phyloP scores from a whole-genome alignment of 2,888 invertebrate genomes.

The Drosophila picticornis region DNA sequence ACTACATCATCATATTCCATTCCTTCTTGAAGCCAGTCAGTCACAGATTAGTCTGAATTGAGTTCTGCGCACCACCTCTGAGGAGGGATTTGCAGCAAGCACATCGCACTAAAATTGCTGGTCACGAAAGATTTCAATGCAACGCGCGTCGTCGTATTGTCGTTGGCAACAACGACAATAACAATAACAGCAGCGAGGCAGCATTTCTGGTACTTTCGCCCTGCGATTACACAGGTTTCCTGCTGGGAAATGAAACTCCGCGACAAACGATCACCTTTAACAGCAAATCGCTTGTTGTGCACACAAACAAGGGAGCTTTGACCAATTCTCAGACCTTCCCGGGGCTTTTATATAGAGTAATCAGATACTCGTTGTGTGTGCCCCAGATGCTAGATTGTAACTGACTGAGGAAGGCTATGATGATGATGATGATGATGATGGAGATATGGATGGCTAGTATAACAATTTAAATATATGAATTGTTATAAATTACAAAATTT shows the following conservation, averaged over 20 bases:
- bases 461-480: neutral
- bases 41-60: slow-evolving; percentile 86
- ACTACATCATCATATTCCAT: neutral
- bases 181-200: slow-evolving; percentile 61
- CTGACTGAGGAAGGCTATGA: slow-evolving; percentile 78
- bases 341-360: slow-evolving; percentile 84
- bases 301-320: slow-evolving; percentile 67
- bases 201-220: slow-evolving; percentile 85
- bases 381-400: slow-evolving; percentile 86
- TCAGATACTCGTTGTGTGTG: slow-evolving; percentile 85
- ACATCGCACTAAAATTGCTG: slow-evolving; percentile 86
- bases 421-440: slow-evolving; percentile 11
- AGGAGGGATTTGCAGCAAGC: slow-evolving; percentile 81
- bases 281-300: slow-evolving; percentile 43
- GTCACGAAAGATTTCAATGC: slow-evolving; percentile 85
- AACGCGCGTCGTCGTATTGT: slow-evolving; percentile 39
- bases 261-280: slow-evolving; percentile 68
- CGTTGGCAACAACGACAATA: slow-evolving; percentile 57
- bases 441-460: neutral
- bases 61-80: slow-evolving; percentile 83
- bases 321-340: slow-evolving; percentile 86
- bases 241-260: slow-evolving; percentile 84
- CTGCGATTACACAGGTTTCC: slow-evolving; percentile 85
- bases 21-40: slow-evolving; percentile 74
- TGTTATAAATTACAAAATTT: neutral